These are phyloP conservation scores for Chaetodon auriga DNA, from an alignment of 2,113 vertebrate species.

Conservation along the genomic window DNA sequence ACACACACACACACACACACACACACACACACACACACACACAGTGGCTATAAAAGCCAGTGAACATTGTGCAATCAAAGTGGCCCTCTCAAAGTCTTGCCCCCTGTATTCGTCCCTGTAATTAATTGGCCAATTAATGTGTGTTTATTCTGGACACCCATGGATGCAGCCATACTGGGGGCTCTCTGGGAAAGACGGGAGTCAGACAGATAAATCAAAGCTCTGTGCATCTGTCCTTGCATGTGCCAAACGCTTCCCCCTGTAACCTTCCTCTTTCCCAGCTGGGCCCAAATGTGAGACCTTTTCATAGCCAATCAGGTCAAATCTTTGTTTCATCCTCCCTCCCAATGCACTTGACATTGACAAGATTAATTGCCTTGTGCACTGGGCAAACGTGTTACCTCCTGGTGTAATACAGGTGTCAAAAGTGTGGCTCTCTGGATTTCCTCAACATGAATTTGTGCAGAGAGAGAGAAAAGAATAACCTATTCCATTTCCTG, in stretches of 20 bases:
- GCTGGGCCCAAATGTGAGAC: conserved; percentile 75
- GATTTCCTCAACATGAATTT: conserved; percentile 62
- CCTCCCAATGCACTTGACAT: conserved; percentile 81
- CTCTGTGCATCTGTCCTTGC: conserved; percentile 79
- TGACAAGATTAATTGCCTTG: conserved; percentile 83
- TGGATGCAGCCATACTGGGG: conserved; percentile 67
- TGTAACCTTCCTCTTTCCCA: conserved; percentile 73
- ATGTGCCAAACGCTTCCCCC: conserved; percentile 73
- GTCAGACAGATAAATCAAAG: conserved; percentile 85
- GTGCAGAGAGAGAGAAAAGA: conserved; percentile 24
- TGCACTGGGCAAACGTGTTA: conserved; percentile 74
- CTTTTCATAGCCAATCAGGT: conserved; percentile 82
- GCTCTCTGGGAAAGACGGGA: conserved; percentile 74
- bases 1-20: conserved; percentile 12
- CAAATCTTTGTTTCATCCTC: conserved; percentile 82
- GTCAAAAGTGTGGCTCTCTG: conserved; percentile 68
- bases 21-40: conserved; percentile 33
- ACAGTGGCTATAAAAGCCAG: conserved; percentile 36
- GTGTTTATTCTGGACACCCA: conserved; percentile 83
- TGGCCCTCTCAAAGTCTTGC: conserved; percentile 65
- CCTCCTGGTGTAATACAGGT: conserved; percentile 81
- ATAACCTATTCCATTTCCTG: conserved; percentile 46
- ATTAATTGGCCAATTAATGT: conserved; percentile 85
- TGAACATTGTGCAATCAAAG: conserved; percentile 70
- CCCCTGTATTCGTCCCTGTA: conserved; percentile 76